Conservation (phyloP, 2,797 vertebrate genomes). For the Silurus aristotelis region DNA sequence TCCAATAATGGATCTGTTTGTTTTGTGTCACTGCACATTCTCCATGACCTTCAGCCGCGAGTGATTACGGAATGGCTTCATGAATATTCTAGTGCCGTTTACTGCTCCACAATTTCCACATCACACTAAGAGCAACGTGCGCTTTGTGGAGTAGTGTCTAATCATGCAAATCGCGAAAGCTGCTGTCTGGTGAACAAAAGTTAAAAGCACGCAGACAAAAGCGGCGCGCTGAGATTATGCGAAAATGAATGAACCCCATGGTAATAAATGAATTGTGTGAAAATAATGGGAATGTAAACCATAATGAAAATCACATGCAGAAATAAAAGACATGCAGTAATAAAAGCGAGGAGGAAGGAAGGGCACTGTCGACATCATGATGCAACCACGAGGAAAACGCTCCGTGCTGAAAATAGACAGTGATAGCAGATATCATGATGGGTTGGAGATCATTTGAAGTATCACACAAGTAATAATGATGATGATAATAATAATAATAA, state of each 20-base stretch:
- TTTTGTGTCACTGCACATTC: background rate
- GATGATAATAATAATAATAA: background rate
- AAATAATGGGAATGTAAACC: too few species aligned
- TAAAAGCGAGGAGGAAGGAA: background rate
- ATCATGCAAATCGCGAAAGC: background rate
- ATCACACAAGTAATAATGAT: too few species aligned
- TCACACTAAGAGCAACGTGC: background rate
- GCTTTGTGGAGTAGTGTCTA: background rate
- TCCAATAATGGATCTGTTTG: background rate
- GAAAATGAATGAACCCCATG: background rate
- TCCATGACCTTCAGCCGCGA: slow-evolving; percentile 10
- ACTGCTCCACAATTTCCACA: background rate
- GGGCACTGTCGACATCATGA: background rate
- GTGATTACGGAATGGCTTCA: background rate
- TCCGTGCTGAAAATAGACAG: background rate
- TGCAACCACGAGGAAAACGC: background rate
- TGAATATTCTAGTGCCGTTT: background rate
- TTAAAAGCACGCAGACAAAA: background rate
- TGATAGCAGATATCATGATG: background rate
- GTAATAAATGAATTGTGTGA: background rate
- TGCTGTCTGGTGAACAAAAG: background rate
- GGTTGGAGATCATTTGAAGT: background rate
- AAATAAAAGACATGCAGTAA: background rate
- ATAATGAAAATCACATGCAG: background rate
- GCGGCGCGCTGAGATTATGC: background rate